phyloP scores from a whole-genome alignment of 2,797 vertebrate species.

The Columba guinea region DNA sequence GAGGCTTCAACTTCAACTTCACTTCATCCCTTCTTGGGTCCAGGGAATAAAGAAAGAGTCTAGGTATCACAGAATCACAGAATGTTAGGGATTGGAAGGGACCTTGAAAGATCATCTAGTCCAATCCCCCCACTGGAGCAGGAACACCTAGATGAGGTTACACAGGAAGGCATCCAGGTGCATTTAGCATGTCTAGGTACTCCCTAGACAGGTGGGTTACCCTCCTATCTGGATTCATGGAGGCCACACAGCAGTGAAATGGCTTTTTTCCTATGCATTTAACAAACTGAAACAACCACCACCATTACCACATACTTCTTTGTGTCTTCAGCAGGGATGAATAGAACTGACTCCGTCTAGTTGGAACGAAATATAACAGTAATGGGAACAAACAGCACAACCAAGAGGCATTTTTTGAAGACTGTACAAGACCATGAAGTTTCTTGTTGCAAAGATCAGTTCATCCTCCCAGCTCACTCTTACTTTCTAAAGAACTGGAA shows the following conservation, averaged over 20 bases:
- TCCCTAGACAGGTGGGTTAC: background rate
- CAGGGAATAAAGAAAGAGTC: background rate
- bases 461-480: background rate
- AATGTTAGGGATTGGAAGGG: too few relatives aligned
- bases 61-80: too few relatives aligned
- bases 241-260: background rate
- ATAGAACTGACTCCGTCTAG: background rate
- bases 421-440: rapidly evolving
- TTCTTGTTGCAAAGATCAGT: background rate
- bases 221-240: background rate
- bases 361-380: background rate
- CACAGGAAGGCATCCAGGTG: too few relatives aligned
- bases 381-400: background rate
- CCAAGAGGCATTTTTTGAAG: background rate
- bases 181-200: background rate
- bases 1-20: background rate
- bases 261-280: background rate
- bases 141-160: too few relatives aligned
- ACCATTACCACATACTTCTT: background rate
- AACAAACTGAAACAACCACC: background rate
- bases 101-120: too few relatives aligned
- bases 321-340: background rate
- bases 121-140: too few relatives aligned
- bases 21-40: background rate
- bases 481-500: background rate